Evolutionary conservation across 2,888 invertebrate genomes (phyloP).

Genomic region (Dichetophora obliterata): DNA sequence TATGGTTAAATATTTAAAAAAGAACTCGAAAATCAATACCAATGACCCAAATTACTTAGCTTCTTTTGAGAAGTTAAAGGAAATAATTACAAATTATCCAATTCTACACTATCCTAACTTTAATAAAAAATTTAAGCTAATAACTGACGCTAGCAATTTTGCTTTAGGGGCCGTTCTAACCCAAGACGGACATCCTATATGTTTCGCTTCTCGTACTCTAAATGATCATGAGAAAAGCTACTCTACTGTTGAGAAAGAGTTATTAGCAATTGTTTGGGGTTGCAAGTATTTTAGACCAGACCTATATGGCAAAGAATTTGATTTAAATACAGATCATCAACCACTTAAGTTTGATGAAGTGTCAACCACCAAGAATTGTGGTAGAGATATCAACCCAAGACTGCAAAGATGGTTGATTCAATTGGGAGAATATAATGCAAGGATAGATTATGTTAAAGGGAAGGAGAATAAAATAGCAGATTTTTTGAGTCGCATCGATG

Average conservation of each 20-base stretch:
- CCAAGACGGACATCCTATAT: too few species aligned
- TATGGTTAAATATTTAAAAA: too few species aligned
- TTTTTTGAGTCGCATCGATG: background rate
- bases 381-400: background rate
- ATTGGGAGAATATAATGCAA: conserved; percentile 4
- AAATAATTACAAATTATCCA: conserved; percentile 32
- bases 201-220: too few species aligned
- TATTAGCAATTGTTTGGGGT: background rate
- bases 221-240: too few species aligned
- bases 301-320: background rate
- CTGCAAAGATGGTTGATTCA: conserved; percentile 1
- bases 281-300: background rate
- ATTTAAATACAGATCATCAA: background rate
- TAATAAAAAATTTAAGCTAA: too few species aligned
- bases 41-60: conserved; percentile 41
- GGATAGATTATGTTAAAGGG: background rate
- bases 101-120: too few species aligned
- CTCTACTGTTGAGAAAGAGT: too few species aligned
- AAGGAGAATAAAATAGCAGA: background rate
- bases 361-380: background rate
- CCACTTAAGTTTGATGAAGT: background rate
- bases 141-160: conserved; percentile 30
- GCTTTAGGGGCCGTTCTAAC: too few species aligned
- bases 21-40: conserved; percentile 4
- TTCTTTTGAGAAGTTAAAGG: conserved; percentile 39